Conservation (phyloP, 2,888 invertebrate species). For the Acanthosoma haemorrhoidale region DNA sequence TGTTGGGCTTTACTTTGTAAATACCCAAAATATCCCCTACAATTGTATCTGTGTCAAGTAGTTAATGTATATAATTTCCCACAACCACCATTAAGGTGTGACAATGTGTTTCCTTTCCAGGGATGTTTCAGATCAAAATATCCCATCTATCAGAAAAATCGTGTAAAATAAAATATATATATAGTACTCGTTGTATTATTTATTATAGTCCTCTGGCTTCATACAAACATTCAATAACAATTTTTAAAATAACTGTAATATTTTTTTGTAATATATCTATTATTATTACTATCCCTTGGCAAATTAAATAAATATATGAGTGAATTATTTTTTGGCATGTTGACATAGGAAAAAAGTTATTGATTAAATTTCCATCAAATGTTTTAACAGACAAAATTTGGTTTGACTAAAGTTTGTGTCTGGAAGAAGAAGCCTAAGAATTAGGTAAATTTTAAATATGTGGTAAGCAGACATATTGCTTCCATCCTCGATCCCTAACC, state of each 20-base stretch:
- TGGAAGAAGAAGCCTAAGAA: too few species aligned
- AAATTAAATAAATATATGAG: too few species aligned
- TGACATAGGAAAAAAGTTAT: too few species aligned
- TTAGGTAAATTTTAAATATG: too few species aligned
- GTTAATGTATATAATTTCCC: conserved; percentile 28
- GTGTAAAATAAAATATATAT: conserved; percentile 29
- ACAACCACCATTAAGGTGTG: neutral
- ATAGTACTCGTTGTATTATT: neutral
- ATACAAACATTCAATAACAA: neutral
- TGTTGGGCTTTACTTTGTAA: conserved; percentile 24
- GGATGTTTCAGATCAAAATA: conserved; percentile 7
- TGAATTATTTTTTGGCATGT: too few species aligned
- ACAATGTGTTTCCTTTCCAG: conserved; percentile 22
- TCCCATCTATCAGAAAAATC: conserved; percentile 28
- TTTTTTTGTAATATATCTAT: conserved; percentile 23
- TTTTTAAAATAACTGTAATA: too few species aligned
- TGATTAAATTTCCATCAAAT: too few species aligned
- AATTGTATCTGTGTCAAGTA: conserved; percentile 28
- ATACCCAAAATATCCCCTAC: conserved; percentile 24
- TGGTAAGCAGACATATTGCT: too few species aligned
- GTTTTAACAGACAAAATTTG: too few species aligned
- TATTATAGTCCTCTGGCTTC: neutral
- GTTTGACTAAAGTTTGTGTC: too few species aligned
- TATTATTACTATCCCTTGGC: too few species aligned
- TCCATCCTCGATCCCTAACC: too few species aligned